Conservation (phyloP, 35 echinoderm and acorn worm species). For the Hemicentrotus pulcherrimus region DNA sequence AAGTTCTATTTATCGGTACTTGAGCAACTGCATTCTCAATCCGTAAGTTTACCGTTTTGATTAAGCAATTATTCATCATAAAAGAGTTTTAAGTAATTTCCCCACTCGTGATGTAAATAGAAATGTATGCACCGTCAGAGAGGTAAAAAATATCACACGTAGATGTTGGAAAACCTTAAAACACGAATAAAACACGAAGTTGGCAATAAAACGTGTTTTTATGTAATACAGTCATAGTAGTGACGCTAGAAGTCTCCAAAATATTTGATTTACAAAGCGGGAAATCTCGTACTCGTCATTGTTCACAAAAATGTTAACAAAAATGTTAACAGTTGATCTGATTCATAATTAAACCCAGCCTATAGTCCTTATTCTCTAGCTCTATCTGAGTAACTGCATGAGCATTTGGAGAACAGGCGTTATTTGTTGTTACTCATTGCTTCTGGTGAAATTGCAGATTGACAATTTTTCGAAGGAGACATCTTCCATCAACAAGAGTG, state of each 20-base stretch:
- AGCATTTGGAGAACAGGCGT: not conserved
- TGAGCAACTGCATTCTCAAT: not conserved
- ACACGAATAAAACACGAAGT: no score
- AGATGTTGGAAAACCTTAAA: no score
- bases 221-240: no score
- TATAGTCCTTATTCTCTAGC: not conserved
- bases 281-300: no score
- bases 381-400: not conserved
- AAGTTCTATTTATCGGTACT: slow-evolving; percentile 87
- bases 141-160: no score
- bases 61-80: no score
- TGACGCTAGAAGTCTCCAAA: no score
- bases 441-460: not conserved
- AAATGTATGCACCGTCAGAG: no score
- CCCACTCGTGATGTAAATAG: no score
- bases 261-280: no score
- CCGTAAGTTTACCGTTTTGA: not conserved
- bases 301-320: not conserved
- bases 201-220: no score
- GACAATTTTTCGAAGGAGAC: not conserved
- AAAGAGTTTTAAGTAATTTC: no score
- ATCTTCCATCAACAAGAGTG: not conserved
- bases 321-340: not conserved
- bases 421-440: not conserved
- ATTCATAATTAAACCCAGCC: not conserved